phyloP scores from a whole-genome alignment of 1,140 invertebrate genomes.

The Metopolophium dirhodum region DNA sequence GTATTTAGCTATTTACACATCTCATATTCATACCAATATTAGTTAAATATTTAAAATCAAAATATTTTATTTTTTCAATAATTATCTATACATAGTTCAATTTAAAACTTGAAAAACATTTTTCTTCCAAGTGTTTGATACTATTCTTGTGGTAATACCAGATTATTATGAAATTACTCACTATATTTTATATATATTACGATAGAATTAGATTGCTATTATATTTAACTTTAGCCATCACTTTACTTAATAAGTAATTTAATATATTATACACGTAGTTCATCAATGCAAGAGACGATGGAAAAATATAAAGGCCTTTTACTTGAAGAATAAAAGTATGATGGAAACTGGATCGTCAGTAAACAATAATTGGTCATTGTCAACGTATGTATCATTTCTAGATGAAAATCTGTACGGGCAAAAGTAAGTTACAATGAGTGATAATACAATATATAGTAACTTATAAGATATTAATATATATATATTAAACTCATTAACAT shows the following conservation, averaged over 20 bases:
- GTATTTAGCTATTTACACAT: too few species aligned
- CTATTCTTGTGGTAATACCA: too few species aligned
- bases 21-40: too few species aligned
- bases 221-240: background rate
- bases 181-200: too few species aligned
- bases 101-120: too few species aligned
- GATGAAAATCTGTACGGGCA: background rate
- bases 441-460: background rate
- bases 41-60: too few species aligned
- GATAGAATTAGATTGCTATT: too few species aligned
- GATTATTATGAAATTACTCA: too few species aligned
- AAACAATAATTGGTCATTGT: background rate
- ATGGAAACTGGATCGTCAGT: background rate
- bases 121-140: too few species aligned
- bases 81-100: too few species aligned
- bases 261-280: background rate
- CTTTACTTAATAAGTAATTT: background rate
- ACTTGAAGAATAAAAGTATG: background rate
- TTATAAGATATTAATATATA: background rate
- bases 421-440: background rate
- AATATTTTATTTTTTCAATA: too few species aligned
- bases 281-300: slow-evolving; percentile 11
- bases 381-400: background rate
- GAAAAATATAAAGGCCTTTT: background rate
- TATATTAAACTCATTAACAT: background rate